Base-by-base conservation (phyloP, 2,113 vertebrate genomes). In the Spermophilus dauricus region DNA sequence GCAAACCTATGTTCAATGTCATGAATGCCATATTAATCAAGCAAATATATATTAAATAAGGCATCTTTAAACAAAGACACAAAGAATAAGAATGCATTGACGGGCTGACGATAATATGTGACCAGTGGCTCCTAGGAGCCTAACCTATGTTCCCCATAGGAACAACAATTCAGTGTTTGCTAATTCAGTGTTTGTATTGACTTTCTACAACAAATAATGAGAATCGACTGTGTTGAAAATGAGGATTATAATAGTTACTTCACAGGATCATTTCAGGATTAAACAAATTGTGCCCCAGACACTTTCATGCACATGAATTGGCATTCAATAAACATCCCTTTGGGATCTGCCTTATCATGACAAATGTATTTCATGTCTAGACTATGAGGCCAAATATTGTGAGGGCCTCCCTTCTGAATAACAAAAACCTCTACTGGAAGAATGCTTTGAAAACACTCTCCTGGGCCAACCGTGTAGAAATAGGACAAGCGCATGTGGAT, bases 371-470 rank as follows among this genome's bases (percentile, higher is more conserved):
- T 96, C 34, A 76, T 28, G 70, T 73, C 42, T 8, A 24, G 67
- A 67, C 77, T 22, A 48, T 28, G 63, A 80, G 69, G 53, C 24
- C 77, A 78, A 73, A 72, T 30, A 92, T 69, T 45, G 37, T 51
- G 51, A 76, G 72, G 56, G 70, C 17, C 58, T 80, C 75, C 39
- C 17, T 34, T 58, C 48, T 86, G 94, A 82, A 87, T 91, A 90
- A 88, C 9, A 28, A 90, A 93, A 88, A 37, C 28, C 39, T 81
- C 39, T 37, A 18, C 37, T 45, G 75, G 20, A 89, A 72, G 45
- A 87, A 92, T 81, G 87, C 77, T 94, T 86, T 92, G 76, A 48
- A 94, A 73, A 97, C 26, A 30, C 5, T 86, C 95, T 94, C 87
- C 63, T 77, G 95, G 94, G 87, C 65, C 56, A 51, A 63, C 1